Base-by-base conservation (phyloP, 1,140 invertebrate species). In the Lycorma delicatula region DNA sequence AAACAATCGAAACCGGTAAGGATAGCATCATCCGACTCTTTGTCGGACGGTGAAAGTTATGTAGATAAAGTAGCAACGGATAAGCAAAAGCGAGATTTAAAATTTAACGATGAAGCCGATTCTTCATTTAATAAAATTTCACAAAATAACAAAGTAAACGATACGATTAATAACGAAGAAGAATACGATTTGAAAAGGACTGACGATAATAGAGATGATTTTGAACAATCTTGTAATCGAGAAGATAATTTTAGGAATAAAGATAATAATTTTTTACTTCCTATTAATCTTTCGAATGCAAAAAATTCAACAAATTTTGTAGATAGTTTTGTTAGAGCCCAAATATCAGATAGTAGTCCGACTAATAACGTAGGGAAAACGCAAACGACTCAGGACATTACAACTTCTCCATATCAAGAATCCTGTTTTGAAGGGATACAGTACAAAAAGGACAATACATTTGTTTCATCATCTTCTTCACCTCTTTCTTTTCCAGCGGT, bases 1-100 rank as follows among this genome's bases (percentile, higher is more conserved):
- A 67, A 67, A 54, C 66, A 67, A 49, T 62, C 64, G 2, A 67
- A 66, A 49, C 66, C 66, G 1, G 61, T 63, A 0, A 57, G 66
- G 51, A 67, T 67, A 41, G 52, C 66, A 5, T 60, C 61, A 27
- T 46, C 54, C 3, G 58, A 58, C 16, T 51, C 54, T 20, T 22
- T 34, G 12, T 54, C 61, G 12, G 51, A 49, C 18, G 28, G 13
- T 13, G 27, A 53, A 16, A 12, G 7, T 3, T 11, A 28, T 18
- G 25, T 31, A 7, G 36, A 26, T 36, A 18, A 25, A 18, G 47
- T 13, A 25, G n/a, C 47, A 22, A 56, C 28, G 22, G 12, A 58
- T 34, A 27, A 56, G 27, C 51, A 54, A 25, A 25, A 52, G 18
- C 26, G 49, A 48, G 9, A 25, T 48, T 48, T 48, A 23, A 20